Evolutionary conservation across 92 coral and sea anemone genomes (phyloP), one percentile per base, ranked within the genome.

Genomic region (Pocillopora grandis): DNA sequence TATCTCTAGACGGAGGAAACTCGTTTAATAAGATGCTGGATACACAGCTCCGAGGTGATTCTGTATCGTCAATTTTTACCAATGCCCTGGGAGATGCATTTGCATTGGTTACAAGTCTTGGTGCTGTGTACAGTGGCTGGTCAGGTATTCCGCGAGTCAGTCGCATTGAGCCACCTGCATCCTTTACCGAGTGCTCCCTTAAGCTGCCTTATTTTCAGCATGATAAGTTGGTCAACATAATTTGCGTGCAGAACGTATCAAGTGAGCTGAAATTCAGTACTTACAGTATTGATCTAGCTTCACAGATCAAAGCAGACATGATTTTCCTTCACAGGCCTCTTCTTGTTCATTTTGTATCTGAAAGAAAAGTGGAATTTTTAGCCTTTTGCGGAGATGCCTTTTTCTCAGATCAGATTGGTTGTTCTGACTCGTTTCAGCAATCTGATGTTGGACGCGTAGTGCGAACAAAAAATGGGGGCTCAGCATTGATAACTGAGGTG

Each of bases 1-100:
- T 88, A 74, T 97, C 99, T 19, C 84, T 92, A n/a, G 97, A 97
- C 72, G 95, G 98, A 57, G 99, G 99, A 19, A 92, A 91, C 89
- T 92, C 98, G 35, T 97, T 97, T 79, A 71, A 91, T 42, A 87
- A 88, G 85, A 88, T 92, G 52, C 87, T 90, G 64, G 89, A 90
- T 58, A 84, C 89, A 63, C 85, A 71, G 31, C 71, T 89, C 20
- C 67, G 73, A 60, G 88, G 87, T 74, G 95, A 92, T 70, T 17
- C 72, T n/a, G 92, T 97, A 52, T 52, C 91, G 59, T 86, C 95
- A 35, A 85, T 97, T 58, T 81, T 90, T 55, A 82, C 80, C 58
- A 86, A 96, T 62, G 82, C 81, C 70, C 76, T 85, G 71, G 94
- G 98, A 77, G 95, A 97, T 67, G 89, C 77, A 20, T 88, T 88